Evolutionary conservation across 1,140 invertebrate genomes (phyloP), one percentile per base, ranked within the genome.

Genomic region (Ceratina australensis): DNA sequence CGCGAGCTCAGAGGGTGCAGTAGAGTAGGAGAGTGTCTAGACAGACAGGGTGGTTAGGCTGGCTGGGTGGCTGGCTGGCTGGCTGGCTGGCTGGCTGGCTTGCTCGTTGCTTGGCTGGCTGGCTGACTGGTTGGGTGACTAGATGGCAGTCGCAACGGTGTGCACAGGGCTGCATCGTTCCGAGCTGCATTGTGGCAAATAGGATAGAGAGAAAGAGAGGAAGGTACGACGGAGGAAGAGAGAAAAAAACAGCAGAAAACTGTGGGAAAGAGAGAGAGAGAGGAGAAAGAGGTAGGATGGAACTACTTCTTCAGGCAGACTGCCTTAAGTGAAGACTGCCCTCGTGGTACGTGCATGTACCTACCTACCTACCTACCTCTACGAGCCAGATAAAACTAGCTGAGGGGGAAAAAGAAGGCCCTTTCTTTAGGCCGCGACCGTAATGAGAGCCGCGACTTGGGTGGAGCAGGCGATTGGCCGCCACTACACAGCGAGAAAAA

Each of bases 1-100:
- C 59, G 73, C 59, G 76, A 82, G 83, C 80, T 87, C 78, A 83
- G 87, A 89, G 87, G 86, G 87, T 89, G 84, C 83, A 90, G 89
- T 88, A 89, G 88, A 90, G 90, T 90, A 89, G 87, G 88, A 90
- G 86, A 88, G 86, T 87, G 90, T 91, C 90, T 91, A 91, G 90
- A 91, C 90, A 89, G 87, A 86, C 88, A 78, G 88, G 87, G 87
- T 85, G 86, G 87, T 82, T 89, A 87, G 86, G 78, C 82, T 84
- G 86, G 80, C 83, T 85, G 78, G 80, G 64, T 86, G 50, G 85
- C 67, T 87, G 79, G 79, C 79, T 87, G 66, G 79, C 78, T 85
- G 79, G 74, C 50, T 81, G 75, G 65, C 52, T 74, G 52, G 66
- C 54, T 81, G 52, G 57, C 42, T 81, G 59, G 78, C 59, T 79